These are phyloP conservation scores for Lepidurus packardi DNA, from an alignment of 1,140 invertebrate species.

Conservation along the genomic window DNA sequence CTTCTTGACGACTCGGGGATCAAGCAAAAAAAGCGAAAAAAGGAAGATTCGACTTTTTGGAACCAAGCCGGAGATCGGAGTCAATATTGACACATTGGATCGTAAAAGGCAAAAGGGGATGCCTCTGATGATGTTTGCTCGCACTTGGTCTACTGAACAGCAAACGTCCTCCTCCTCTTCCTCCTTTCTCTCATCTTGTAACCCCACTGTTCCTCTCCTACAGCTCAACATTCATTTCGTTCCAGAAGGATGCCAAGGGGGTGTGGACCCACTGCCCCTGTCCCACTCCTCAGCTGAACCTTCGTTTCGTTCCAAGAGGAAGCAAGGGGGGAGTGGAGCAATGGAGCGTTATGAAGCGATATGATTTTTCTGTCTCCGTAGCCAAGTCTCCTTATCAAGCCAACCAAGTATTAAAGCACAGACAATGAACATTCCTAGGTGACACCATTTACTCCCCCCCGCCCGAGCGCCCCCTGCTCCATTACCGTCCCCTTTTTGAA, in stretches of 20 bases:
- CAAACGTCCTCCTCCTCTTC: background rate
- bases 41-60: background rate
- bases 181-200: background rate
- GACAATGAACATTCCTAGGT: slow-evolving; percentile 14
- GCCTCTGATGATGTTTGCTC: slow-evolving; percentile 21
- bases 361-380: background rate
- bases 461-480: background rate
- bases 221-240: background rate
- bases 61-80: slow-evolving; percentile 12
- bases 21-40: background rate
- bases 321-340: background rate
- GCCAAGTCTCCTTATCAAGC: slow-evolving; percentile 6
- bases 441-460: background rate
- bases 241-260: background rate
- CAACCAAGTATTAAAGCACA: slow-evolving; percentile 2
- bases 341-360: slow-evolving; percentile 21
- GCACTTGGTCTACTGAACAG: slow-evolving; percentile 16
- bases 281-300: background rate
- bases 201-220: background rate
- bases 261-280: background rate
- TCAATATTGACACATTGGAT: slow-evolving; percentile 19
- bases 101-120: background rate
- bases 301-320: background rate
- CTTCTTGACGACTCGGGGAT: slow-evolving; percentile 6
- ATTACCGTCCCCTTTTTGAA: background rate